phyloP scores from a whole-genome alignment of 2,888 invertebrate genomes.

The Zaprionus obscuricornis region DNA sequence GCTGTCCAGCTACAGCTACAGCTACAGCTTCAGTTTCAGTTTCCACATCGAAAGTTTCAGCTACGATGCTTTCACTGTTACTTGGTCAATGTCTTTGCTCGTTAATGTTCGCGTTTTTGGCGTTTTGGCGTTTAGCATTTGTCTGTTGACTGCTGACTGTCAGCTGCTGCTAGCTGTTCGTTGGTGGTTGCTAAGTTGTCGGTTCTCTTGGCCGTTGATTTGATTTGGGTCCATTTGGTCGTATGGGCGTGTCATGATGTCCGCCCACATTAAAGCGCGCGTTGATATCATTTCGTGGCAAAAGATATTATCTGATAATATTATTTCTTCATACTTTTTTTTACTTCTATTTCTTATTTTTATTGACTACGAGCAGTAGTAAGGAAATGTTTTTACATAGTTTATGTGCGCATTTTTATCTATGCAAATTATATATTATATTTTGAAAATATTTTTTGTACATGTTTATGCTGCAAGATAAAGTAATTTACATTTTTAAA shows the following conservation, averaged over 20 bases:
- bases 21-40: background rate
- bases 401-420: slow-evolving; percentile 29
- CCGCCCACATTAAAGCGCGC: slow-evolving; percentile 51
- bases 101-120: slow-evolving; percentile 37
- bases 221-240: slow-evolving; percentile 56
- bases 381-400: slow-evolving; percentile 10
- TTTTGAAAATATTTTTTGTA: slow-evolving; percentile 3
- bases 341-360: slow-evolving; percentile 23
- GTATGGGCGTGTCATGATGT: slow-evolving; percentile 12
- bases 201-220: slow-evolving; percentile 54
- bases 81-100: slow-evolving; percentile 49
- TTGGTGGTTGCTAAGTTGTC: too few relatives aligned
- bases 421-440: slow-evolving; percentile 35
- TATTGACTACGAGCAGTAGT: slow-evolving; percentile 38
- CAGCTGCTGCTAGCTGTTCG: too few relatives aligned
- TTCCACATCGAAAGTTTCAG: too few relatives aligned
- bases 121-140: too few relatives aligned
- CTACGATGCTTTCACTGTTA: slow-evolving; percentile 15
- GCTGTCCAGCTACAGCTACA: slow-evolving; percentile 9
- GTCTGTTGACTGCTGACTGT: too few relatives aligned
- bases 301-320: slow-evolving; percentile 64
- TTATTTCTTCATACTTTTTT: slow-evolving; percentile 32
- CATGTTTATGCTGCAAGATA: too few relatives aligned
- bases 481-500: too few relatives aligned
- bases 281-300: slow-evolving; percentile 55